Base-by-base conservation (phyloP, 2,797 vertebrate genomes). In the Babyrousa celebensis region DNA sequence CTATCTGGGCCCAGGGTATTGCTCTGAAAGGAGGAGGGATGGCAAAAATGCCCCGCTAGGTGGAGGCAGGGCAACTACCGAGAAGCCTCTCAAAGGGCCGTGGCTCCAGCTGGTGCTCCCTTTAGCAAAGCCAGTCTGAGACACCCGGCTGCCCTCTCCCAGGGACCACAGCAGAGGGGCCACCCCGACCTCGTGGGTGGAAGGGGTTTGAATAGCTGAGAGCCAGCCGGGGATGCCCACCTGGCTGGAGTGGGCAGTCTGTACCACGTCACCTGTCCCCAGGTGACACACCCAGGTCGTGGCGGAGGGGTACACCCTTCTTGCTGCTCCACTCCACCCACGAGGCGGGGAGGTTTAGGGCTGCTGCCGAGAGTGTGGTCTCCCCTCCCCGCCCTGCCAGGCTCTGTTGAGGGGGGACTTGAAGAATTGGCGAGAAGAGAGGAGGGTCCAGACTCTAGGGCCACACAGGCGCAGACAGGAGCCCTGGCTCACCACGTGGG, bases 351-450 rank as follows among this genome's bases (percentile, higher is more conserved):
- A 67, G 29, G 18, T 48, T 6, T 48, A 58, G 71, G 48, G 14
- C 60, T 25, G 32, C 15, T 5, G 52, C 75, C 9, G 0, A 15
- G 23, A 21, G 25, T 0, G 0, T 29, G 18, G 27, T 1, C 27
- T 43, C 5, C 11, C 6, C 70, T 6, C 23, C 43, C 40, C 5
- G 9, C 43, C 40, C 8, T 12, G 12, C 16, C 56, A 7, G 89
- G 56, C 6, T 0, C 23, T 2, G 48, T 4, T 3, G n/a, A 18
- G 18, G 18, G 15, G n/a, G 43, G 60, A 23, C 23, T 11, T 29
- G 60, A 48, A 36, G 58, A 48, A 18, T 14, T 56, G 3, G 1
- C 14, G 87, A 68, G 43, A 36, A 3, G 43, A 60, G 67, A n/a
- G 40, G 32, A 27, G 17, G 3, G 7, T 56, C 43, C 2, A 6